Conservation (phyloP, 53 echinoderm and acorn worm species). For the Apostichopus leukothele region DNA sequence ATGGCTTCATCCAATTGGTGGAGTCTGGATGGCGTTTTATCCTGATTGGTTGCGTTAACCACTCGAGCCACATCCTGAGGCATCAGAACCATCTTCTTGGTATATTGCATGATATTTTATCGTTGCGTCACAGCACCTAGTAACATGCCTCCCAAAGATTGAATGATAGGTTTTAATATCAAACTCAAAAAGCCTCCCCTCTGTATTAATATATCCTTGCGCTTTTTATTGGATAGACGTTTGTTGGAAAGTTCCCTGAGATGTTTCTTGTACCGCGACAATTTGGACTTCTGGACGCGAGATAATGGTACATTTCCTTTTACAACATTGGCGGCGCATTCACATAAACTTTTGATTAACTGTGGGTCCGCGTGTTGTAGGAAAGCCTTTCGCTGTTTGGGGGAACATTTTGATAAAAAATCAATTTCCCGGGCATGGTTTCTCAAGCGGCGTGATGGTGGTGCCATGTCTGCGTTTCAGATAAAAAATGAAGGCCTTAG, state of each 20-base stretch:
- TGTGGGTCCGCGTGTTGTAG: slow-evolving; percentile 51
- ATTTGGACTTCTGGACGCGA: slow-evolving; percentile 47
- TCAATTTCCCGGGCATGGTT: slow-evolving; percentile 47
- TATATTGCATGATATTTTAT: slow-evolving; percentile 19
- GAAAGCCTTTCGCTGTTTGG: slow-evolving; percentile 48
- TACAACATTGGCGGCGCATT: slow-evolving; percentile 64
- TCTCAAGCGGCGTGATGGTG: slow-evolving; percentile 39
- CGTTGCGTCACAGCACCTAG: slow-evolving; percentile 2
- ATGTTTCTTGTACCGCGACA: slow-evolving; percentile 59
- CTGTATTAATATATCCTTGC: slow-evolving; percentile 48
- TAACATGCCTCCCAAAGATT: slow-evolving; percentile 27
- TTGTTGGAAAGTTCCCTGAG: slow-evolving; percentile 49
- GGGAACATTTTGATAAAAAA: slow-evolving; percentile 53
- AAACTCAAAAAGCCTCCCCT: slow-evolving; percentile 57
- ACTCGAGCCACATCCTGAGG: slow-evolving; percentile 60
- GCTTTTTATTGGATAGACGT: slow-evolving; percentile 19
- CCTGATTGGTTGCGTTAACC: slow-evolving; percentile 47
- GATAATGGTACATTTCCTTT: slow-evolving; percentile 59
- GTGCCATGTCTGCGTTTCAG: too few species aligned
- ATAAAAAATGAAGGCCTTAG: too few species aligned
- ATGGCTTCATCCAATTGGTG: slow-evolving; percentile 40
- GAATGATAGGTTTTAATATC: slow-evolving; percentile 54
- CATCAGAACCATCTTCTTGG: slow-evolving; percentile 76
- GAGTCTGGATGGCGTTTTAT: slow-evolving; percentile 1
- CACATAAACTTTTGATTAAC: slow-evolving; percentile 54